phyloP scores from a whole-genome alignment of 2,113 vertebrate genomes.

The Takifugu flavidus region DNA sequence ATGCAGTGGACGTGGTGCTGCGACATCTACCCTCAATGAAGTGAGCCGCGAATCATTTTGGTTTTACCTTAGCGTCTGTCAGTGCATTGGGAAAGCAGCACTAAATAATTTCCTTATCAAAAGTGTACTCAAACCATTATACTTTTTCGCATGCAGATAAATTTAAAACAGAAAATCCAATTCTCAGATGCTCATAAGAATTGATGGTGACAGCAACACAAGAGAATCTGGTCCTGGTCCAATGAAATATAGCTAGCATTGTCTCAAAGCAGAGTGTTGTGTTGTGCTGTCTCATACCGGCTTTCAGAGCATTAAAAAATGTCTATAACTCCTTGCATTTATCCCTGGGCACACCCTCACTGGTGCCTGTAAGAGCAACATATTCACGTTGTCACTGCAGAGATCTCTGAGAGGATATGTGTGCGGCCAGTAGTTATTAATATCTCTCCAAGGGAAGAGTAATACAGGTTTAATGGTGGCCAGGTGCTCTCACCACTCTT shows the following conservation, averaged over 20 bases:
- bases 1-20: slow-evolving; percentile 97
- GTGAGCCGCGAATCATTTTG: slow-evolving; percentile 72
- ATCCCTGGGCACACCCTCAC: slow-evolving; percentile 11
- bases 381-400: slow-evolving; percentile 18
- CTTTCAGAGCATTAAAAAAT: slow-evolving; percentile 38
- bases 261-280: neutral
- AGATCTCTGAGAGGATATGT: slow-evolving; percentile 18
- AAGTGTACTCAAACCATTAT: neutral
- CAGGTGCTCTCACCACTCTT: slow-evolving; percentile 10
- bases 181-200: slow-evolving; percentile 12
- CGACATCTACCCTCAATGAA: slow-evolving; percentile 99
- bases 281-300: slow-evolving; percentile 31
- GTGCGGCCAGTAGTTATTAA: slow-evolving; percentile 23
- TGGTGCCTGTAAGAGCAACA: slow-evolving; percentile 1
- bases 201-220: slow-evolving; percentile 28
- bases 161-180: neutral
- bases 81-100: neutral
- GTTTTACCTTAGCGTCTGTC: neutral
- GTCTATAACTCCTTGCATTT: slow-evolving; percentile 40
- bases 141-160: no score
- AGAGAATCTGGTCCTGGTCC: slow-evolving; percentile 32
- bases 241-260: slow-evolving; percentile 47
- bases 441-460: slow-evolving; percentile 9
- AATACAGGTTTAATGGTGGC: slow-evolving; percentile 22
- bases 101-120: neutral